Base-by-base conservation (phyloP, 2,888 invertebrate genomes). In the Syrphus vitripennis region DNA sequence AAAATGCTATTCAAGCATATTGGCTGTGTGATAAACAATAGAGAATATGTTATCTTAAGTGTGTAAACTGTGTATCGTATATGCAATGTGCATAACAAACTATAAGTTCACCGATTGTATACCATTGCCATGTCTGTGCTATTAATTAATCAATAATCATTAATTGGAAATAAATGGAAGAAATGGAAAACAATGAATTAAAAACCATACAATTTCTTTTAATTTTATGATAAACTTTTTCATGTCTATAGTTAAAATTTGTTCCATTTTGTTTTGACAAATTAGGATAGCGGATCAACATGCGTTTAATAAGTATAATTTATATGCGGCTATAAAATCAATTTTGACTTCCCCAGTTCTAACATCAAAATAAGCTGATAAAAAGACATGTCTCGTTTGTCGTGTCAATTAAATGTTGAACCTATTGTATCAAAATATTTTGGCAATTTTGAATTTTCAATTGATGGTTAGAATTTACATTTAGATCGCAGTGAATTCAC, bases 391-490 rank as follows among this genome's bases (percentile, higher is more conserved):
- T 50, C 24, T 50, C 24, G 24, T 61, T 40, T 37, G 14, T n/a
- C 6, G 16, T 6, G 10, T 10, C 5, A 26, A 4, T 50, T 0
- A n/a, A 21, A 24, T 50, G 4, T 34, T n/a, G n/a, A n/a, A n/a
- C n/a, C n/a, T n/a, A 12, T 50, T 21, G 9, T 34, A 34, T 50
- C 29, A 65, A 50, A 67, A 67, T 67, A 50, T 67, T 67, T 50
- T 31, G 50, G 21, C n/a, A 31, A 67, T 67, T 67, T 67, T 1
- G n/a, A 65, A n/a, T 34, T n/a, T n/a, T n/a, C n/a, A n/a, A 45
- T 53, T 57, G 63, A 63, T 76, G 24, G 53, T 29, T 14, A 31
- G 26, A 70, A 74, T 71, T 76, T 71, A 67, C 67, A 71, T 76
- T 67, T 61, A 67, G 59, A 70, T 59, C 67, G 48, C 48, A 12